Conservation (phyloP, 2,797 vertebrate species). For the Phoxinus dragarum region DNA sequence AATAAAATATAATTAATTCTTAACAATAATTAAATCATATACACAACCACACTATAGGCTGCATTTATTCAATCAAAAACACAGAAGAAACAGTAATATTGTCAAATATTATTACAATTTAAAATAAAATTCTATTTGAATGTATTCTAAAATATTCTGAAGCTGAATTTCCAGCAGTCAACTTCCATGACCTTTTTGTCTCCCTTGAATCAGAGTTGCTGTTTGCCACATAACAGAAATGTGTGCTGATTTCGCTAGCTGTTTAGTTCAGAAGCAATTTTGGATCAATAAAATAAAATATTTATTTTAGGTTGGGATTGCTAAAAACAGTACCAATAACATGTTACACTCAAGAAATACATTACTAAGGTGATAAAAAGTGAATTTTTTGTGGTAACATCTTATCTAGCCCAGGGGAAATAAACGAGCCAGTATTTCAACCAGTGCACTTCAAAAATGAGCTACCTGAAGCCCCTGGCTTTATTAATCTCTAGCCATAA, state of each 20-base stretch:
- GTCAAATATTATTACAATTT: not conserved
- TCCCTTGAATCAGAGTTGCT: not conserved
- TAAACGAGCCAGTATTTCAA: not conserved
- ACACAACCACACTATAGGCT: not conserved
- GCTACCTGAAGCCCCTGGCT: not conserved
- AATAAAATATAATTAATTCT: not conserved
- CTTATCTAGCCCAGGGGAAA: not conserved
- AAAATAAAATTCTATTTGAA: not conserved
- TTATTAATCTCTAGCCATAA: conserved; percentile 3
- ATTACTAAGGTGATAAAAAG: not conserved
- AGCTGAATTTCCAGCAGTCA: not conserved
- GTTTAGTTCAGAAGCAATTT: not conserved
- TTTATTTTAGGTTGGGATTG: not conserved
- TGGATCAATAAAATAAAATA: not conserved
- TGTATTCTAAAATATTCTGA: not conserved
- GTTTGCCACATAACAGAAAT: not conserved
- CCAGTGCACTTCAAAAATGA: not conserved
- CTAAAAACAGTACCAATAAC: not conserved
- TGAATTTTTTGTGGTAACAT: too few relatives aligned
- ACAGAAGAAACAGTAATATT: not conserved
- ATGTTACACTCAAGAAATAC: not conserved
- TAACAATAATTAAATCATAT: not conserved
- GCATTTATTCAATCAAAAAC: not conserved
- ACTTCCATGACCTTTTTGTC: not conserved
- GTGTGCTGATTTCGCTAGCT: not conserved